Evolutionary conservation across 2,113 vertebrate species (phyloP), one percentile per base, ranked within the genome.

Genomic region (Okapia johnstoni): DNA sequence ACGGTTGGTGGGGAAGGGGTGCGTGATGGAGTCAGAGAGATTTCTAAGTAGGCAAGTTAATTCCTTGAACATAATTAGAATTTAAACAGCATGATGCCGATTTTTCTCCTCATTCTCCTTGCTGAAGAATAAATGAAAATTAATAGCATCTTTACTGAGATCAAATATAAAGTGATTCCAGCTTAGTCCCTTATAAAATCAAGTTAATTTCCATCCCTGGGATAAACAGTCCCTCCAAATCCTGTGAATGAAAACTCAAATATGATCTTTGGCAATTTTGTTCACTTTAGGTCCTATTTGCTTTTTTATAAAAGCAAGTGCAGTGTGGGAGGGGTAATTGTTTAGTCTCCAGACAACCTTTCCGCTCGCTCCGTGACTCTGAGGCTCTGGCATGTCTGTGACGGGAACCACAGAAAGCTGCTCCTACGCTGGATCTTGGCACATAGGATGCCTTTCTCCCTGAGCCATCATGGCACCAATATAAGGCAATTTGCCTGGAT

Each of bases 91-190:
- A 89, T 46, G 77, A 52, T 30, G 77, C 79, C 86, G 55, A 94
- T 91, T 96, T 96, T 81, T 46, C 80, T 77, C 15, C 66, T 88
- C 73, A 76, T 11, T 96, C 77, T 89, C 14, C 28, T 76, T n/a
- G 83, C 73, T 93, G 88, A 58, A 33, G 50, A 96, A 96, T 96
- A 97, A 89, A 93, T 96, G 93, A 97, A 96, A 97, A 98, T 97
- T 98, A 97, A 98, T 76, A 93, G 77, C 88, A 79, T 93, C 79
- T 97, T 98, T 88, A 93, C 85, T 93, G 85, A 91, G 88, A 95
- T 97, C 57, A 84, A 94, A 93, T 60, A 95, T 85, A 97, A 88
- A 96, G 90, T 81, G 90, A 96, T 91, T 97, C 61, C 19, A 93
- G 81, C 90, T 96, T 93, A 96, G 88, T 94, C 66, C 61, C 85